Percentiles rank a stretch among this genome's conserved stretches.
Evolutionary conservation across 2,113 vertebrate genomes (phyloP).

Genomic region (Condylura cristata): DNA sequence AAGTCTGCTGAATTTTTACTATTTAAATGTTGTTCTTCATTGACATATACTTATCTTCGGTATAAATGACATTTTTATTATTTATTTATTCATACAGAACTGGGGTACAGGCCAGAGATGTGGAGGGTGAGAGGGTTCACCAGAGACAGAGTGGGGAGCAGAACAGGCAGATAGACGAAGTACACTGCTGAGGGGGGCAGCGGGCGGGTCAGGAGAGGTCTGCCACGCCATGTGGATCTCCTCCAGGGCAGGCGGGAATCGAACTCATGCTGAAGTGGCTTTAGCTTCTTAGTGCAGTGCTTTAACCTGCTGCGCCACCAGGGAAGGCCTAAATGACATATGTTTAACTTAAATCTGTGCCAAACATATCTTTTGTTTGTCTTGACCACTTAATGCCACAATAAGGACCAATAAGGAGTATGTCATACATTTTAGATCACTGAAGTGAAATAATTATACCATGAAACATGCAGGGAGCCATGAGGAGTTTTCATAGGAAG

Average conservation of each 20-base stretch:
- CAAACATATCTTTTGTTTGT: not conserved
- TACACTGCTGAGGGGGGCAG: no score
- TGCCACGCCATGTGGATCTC: no score
- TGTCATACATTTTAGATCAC: not conserved
- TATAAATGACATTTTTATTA: not conserved
- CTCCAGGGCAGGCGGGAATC: no score
- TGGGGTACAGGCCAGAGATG: no score
- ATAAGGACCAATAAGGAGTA: not conserved
- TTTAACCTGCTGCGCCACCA: no score
- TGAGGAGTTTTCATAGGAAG: not conserved
- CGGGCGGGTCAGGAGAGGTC: no score
- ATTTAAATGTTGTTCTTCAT: not conserved
- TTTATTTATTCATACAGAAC: no score
- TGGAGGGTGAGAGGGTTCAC: no score
- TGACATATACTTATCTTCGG: not conserved
- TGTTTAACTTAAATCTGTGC: not conserved
- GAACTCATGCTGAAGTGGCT: no score
- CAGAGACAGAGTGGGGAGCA: no score
- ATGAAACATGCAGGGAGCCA: not conserved
- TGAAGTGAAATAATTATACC: not conserved
- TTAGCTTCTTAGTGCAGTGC: no score
- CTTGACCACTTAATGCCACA: not conserved
- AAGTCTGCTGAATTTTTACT: not conserved
- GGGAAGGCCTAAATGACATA: not conserved
- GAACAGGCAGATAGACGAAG: no score